Evolutionary conservation across 2,113 vertebrate genomes (phyloP).

Genomic region (Cacatua alba): DNA sequence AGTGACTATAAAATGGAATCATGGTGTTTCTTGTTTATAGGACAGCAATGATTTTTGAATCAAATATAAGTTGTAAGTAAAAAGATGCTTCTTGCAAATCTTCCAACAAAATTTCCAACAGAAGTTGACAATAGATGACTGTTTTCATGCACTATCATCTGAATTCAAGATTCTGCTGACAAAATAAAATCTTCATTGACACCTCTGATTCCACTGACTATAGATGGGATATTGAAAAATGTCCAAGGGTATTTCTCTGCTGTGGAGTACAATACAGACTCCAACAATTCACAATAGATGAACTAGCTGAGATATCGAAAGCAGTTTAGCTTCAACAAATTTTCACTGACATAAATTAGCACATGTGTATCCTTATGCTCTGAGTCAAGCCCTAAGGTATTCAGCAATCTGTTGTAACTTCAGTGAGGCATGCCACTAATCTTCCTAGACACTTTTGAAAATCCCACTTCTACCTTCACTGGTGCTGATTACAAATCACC

Average conservation of each 20-base stretch:
- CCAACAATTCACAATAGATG: background rate
- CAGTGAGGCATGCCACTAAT: background rate
- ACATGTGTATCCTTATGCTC: background rate
- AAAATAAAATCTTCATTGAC: background rate
- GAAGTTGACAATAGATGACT: background rate
- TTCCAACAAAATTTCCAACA: background rate
- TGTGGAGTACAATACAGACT: background rate
- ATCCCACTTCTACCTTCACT: background rate
- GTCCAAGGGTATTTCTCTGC: background rate
- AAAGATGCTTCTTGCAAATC: conserved; percentile 3
- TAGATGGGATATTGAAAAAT: background rate
- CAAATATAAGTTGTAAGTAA: background rate
- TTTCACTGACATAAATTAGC: background rate
- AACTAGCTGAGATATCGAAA: background rate
- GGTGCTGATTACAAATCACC: background rate
- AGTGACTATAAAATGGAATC: background rate
- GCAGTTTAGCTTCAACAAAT: background rate
- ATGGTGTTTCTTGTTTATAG: background rate
- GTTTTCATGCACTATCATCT: background rate
- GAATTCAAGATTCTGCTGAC: background rate
- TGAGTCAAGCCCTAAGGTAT: background rate
- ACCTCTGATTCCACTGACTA: background rate
- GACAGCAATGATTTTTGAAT: background rate
- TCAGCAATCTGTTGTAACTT: background rate
- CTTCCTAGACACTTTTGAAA: background rate